Base-by-base conservation (phyloP, 2,113 vertebrate genomes). In the Ciconia boyciana region DNA sequence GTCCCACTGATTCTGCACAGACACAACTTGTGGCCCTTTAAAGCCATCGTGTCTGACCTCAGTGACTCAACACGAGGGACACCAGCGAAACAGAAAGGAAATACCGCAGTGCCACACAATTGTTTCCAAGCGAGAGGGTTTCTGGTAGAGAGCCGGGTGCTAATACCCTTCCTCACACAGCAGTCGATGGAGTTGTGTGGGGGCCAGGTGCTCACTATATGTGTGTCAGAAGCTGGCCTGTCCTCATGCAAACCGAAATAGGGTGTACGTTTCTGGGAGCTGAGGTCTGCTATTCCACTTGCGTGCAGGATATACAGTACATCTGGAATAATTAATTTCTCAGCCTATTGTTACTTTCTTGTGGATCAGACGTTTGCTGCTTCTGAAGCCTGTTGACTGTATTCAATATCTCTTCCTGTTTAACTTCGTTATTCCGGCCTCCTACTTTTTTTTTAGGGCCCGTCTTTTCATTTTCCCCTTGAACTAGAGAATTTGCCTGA, bases 271-370 rank as follows among this genome's bases (percentile, higher is more conserved):
- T 64, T 61, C 41, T 82, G 58, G 19, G n/a, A 77, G 66, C 25
- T 52, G 16, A 87, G 20, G 14, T 76, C 70, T 81, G 68, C 64
- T 75, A 41, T 74, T 82, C 41, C 22, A 25, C 66, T 69, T 82
- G 44, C 1, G 1, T 58, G 51, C 41, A 51, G 66, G 39, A 76
- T 74, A 55, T 7, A 25, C 6, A 49, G n/a, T 83, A 83, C 79
- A 95, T 95, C 94, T 93, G 93, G 80, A 91, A 93, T 93, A 89
- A 91, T 75, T 95, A 62, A 90, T 95, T 94, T 94, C 34, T 89
- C 43, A 48, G 61, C 34, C 86, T 85, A 87, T 94, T 97, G 90
- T 97, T 96, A 80, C 69, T 76, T 80, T 66, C 80, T 85, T 88
- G 60, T 71, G 61, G 44, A 82, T 84, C 90, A 94, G 81, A 85